Conservation (phyloP, 2,113 vertebrate genomes). For the Elephantulus edwardii region DNA sequence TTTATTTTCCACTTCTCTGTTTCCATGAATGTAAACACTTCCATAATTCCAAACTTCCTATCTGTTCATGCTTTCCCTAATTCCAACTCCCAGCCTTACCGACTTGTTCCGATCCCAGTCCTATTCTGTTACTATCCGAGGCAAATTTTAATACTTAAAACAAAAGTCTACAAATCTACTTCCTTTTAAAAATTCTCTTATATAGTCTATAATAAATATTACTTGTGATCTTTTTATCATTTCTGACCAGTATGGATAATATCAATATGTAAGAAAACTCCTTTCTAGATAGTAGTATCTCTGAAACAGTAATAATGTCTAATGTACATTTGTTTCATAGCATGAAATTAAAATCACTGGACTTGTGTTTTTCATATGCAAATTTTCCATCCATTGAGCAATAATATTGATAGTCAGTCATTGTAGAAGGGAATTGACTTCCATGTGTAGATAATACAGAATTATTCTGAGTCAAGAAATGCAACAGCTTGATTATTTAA, state of each 20-base stretch:
- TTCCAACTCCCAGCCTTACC: too few relatives aligned
- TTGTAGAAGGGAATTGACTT: not conserved
- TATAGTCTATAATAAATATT: too few relatives aligned
- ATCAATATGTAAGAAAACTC: too few relatives aligned
- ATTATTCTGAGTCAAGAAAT: slow-evolving; percentile 17
- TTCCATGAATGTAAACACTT: not conserved
- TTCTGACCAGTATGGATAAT: not conserved
- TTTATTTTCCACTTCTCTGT: not conserved
- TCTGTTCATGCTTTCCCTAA: not conserved
- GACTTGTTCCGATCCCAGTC: too few relatives aligned
- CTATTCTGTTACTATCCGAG: too few relatives aligned
- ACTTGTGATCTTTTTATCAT: not conserved
- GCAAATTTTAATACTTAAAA: too few relatives aligned
- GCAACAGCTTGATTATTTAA: not conserved
- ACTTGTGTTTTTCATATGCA: too few relatives aligned
- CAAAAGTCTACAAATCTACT: too few relatives aligned
- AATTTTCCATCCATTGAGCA: not conserved
- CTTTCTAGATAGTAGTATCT: not conserved
- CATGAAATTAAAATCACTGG: not conserved
- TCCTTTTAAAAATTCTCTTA: too few relatives aligned
- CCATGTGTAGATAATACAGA: not conserved
- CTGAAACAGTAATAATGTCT: not conserved
- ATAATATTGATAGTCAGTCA: not conserved
- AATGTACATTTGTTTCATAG: not conserved
- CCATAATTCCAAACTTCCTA: not conserved